Evolutionary conservation across 2,113 vertebrate species (phyloP).

Genomic region (Nansenia antarctica): DNA sequence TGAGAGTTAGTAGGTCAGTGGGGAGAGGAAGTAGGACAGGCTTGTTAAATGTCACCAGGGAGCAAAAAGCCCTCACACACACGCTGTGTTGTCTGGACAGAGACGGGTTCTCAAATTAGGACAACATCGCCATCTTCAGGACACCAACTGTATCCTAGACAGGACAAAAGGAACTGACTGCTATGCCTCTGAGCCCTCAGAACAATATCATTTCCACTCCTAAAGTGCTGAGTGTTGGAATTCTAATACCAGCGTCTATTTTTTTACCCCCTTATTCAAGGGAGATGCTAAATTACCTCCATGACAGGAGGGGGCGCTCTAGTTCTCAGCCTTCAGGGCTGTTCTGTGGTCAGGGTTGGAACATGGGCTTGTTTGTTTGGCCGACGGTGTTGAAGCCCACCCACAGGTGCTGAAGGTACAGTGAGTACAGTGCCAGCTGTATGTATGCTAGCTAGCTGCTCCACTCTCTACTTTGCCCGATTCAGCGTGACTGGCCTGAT

Average conservation of each 20-base stretch:
- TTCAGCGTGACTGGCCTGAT: slow-evolving; percentile 59
- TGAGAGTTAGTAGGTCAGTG: slow-evolving; percentile 21
- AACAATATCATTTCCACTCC: slow-evolving; percentile 3
- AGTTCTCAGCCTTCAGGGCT: slow-evolving; percentile 7
- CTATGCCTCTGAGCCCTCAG: background rate
- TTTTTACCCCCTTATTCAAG: background rate
- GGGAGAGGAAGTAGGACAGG: slow-evolving; percentile 20
- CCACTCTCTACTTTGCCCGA: slow-evolving; percentile 40
- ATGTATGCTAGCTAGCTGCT: slow-evolving; percentile 40
- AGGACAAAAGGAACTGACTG: background rate
- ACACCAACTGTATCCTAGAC: background rate
- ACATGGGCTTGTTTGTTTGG: slow-evolving; percentile 60
- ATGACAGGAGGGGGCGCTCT: slow-evolving; percentile 46
- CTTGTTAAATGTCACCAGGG: slow-evolving; percentile 62
- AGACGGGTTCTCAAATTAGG: slow-evolving; percentile 34
- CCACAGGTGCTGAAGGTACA: slow-evolving; percentile 68
- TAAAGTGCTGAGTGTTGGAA: background rate
- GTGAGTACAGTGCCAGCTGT: slow-evolving; percentile 57
- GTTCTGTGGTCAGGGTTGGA: slow-evolving; percentile 44
- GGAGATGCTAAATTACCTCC: slow-evolving; percentile 24
- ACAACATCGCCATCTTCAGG: slow-evolving; percentile 78
- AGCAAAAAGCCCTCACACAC: slow-evolving; percentile 58
- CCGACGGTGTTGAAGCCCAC: slow-evolving; percentile 65
- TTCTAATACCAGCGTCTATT: background rate
- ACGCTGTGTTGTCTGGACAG: background rate